phyloP scores from a whole-genome alignment of 53 echinoderm and acorn worm genomes.

The Holothuria scabra region DNA sequence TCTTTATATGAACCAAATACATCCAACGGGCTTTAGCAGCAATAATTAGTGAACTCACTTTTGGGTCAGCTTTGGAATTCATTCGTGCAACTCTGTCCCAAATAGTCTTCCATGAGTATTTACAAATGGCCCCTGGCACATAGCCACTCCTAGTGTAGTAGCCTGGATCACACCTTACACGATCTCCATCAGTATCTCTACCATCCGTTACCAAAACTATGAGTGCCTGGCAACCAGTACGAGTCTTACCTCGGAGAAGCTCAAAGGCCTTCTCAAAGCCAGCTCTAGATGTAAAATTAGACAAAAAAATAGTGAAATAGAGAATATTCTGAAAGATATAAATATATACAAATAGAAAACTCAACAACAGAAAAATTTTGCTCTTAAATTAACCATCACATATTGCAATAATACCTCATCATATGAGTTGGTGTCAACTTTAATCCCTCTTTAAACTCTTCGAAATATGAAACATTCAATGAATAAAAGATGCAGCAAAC shows the following conservation, averaged over 20 bases:
- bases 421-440: no score
- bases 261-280: slow-evolving; percentile 97
- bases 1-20: no score
- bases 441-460: no score
- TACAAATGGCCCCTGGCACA: slow-evolving; percentile 97
- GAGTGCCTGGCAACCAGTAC: slow-evolving; percentile 93
- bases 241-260: slow-evolving; percentile 74
- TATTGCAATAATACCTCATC: no score
- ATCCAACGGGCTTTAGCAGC: no score
- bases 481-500: no score
- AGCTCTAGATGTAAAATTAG: slow-evolving; percentile 59
- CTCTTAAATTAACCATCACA: no score
- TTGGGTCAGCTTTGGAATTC: slow-evolving; percentile 68
- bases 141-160: slow-evolving; percentile 98
- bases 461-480: no score
- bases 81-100: slow-evolving; percentile 69
- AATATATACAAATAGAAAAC: no score
- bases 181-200: slow-evolving; percentile 94
- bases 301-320: not conserved
- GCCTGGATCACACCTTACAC: slow-evolving; percentile 94
- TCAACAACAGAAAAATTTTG: no score
- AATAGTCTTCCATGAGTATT: slow-evolving; percentile 83
- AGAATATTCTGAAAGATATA: not conserved
- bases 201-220: slow-evolving; percentile 95
- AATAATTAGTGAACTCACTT: slow-evolving; percentile 23